Conservation (phyloP, 2,888 invertebrate genomes). For the Rhagonycha fulva region DNA sequence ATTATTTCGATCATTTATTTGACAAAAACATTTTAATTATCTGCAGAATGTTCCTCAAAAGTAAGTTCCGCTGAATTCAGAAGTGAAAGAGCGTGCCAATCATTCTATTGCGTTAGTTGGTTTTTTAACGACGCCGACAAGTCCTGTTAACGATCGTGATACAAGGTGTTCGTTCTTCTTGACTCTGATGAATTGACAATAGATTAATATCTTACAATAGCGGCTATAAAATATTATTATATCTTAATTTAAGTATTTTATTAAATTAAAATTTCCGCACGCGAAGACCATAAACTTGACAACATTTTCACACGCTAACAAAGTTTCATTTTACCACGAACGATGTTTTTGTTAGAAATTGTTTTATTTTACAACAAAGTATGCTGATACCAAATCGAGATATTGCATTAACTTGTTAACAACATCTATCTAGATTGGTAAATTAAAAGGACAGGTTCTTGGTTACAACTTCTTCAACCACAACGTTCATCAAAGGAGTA, state of each 20-base stretch:
- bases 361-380: not conserved
- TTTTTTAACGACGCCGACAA: conserved; percentile 25
- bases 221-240: not conserved
- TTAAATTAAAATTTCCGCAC: not conserved
- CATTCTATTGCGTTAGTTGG: conserved; percentile 37
- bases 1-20: conserved; percentile 27
- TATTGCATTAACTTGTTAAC: not conserved
- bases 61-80: conserved; percentile 37
- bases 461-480: not conserved
- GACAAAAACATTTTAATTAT: conserved; percentile 28
- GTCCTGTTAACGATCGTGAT: conserved; percentile 6
- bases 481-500: not conserved
- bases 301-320: not conserved
- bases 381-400: not conserved
- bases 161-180: conserved; percentile 7
- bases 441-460: not conserved
- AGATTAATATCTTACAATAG: conserved; percentile 1
- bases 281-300: not conserved
- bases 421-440: not conserved
- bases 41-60: conserved; percentile 33
- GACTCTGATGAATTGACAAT: conserved; percentile 12
- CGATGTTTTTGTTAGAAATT: not conserved
- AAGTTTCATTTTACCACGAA: not conserved
- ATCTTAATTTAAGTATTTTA: not conserved
- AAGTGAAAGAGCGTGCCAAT: conserved; percentile 36